Evolutionary conservation across 2,888 invertebrate species (phyloP), one percentile per base, ranked within the genome.

Genomic region (Mythimna lalbum): DNA sequence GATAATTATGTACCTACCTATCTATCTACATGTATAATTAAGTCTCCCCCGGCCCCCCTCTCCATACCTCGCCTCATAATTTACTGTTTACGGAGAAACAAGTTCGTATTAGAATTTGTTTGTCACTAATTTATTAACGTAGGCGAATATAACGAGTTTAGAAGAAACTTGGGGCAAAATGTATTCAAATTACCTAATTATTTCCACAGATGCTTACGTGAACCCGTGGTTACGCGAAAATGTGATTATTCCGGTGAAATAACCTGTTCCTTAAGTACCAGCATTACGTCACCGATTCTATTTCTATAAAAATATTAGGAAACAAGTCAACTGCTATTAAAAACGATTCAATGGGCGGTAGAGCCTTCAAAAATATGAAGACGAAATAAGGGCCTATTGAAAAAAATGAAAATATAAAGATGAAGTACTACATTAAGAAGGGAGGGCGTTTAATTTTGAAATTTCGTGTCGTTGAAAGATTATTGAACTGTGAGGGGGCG

Each of bases 401-500:
- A 66, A 69, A 61, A 63, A 81, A 31, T 68, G 6, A 52, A 60
- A 70, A 81, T 57, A 56, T 57, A 66, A 77, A 71, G 55, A 65
- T 47, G 55, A 33, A 63, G 59, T 63, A 63, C 47, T 61, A 76
- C 55, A 65, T 66, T 69, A 68, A 52, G 65, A 52, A 68, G 49
- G 57, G 86, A 87, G 82, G 79, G 80, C 85, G 84, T 89, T 90
- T 89, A 90, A 91, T 92, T 91, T 89, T 84, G 76, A 85, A 90
- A 90, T 90, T 90, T 90, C 83, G 78, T 89, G 85, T 85, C 87
- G 87, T 88, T 87, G 82, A 90, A 90, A 90, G 90, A 92, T 91
- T 92, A 93, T 92, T 92, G 92, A 93, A 92, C 91, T 91, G 90
- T 83, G 83, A 90, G 89, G 88, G 87, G 88, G 88, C 83, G 88